Conservation (phyloP, 2,797 vertebrate species). For the Chiloscyllium punctatum region DNA sequence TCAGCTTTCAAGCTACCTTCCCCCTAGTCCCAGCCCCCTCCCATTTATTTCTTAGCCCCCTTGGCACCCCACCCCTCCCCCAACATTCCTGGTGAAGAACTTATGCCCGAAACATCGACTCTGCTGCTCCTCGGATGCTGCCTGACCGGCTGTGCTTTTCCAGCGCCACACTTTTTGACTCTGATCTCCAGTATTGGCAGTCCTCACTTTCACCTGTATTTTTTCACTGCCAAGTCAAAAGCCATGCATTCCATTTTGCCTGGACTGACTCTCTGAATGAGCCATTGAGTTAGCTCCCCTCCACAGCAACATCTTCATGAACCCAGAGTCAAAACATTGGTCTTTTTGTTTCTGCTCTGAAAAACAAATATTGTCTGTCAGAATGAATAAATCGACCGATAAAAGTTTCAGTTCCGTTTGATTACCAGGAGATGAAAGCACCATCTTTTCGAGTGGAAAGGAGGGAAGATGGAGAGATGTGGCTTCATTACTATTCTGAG, state of each 20-base stretch:
- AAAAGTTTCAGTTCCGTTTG: conserved; percentile 28
- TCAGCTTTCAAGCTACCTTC: too few species aligned
- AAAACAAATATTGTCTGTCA: background rate
- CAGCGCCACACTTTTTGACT: too few species aligned
- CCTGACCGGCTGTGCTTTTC: too few species aligned
- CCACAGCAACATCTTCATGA: background rate
- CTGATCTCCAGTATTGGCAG: too few species aligned
- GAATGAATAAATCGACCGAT: background rate
- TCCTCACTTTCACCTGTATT: too few species aligned
- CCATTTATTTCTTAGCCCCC: too few species aligned
- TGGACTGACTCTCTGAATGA: background rate
- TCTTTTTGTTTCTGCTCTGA: background rate
- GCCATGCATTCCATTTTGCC: background rate
- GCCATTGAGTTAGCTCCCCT: background rate
- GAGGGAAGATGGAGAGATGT: conserved; percentile 50
- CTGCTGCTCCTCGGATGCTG: too few species aligned
- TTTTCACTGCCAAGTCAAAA: background rate
- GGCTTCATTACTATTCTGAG: conserved; percentile 69
- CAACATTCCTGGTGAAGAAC: too few species aligned
- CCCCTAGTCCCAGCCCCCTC: too few species aligned
- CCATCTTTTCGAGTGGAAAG: conserved; percentile 65
- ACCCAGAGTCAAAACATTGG: background rate
- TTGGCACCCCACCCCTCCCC: too few species aligned
- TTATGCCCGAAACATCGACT: too few species aligned
- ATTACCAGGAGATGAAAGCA: conserved; percentile 65